Evolutionary conservation across 2,888 invertebrate species (phyloP), one percentile per base, ranked within the genome.

Genomic region (Apocheima hispidaria): DNA sequence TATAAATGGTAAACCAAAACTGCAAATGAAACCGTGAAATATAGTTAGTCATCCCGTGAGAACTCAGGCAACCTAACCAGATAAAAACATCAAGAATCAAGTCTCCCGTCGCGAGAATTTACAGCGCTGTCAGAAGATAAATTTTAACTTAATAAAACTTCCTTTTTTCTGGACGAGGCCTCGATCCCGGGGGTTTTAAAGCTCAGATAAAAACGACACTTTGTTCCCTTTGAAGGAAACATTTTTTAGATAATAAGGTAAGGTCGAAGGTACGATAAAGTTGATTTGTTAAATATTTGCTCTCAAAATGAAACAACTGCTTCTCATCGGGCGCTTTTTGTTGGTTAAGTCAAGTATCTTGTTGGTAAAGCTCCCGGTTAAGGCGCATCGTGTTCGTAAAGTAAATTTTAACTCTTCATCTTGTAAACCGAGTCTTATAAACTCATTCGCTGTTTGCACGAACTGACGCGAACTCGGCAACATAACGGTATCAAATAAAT

Each of bases 71-170:
- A 14, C 23, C 48, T 58, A 43, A 54, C 49, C 56, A 44, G 51
- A 60, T 63, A 48, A 58, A 26, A 51, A 41, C 46, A 48, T 46
- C 35, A 44, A 23, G 41, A 48, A 48, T 41, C 35, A 35, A 21
- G 56, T 51, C 46, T 52, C 49, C 30, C 16, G 50, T 46, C 48
- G 21, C 52, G 38, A 30, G 50, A 63, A 58, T 57, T 56, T 54
- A 64, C 65, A 67, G 58, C 51, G 50, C 53, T 51, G 60, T 54
- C 57, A 44, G 51, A 35, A 63, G 58, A 43, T 61, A 66, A 58
- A 63, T 66, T 69, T 66, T 65, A 66, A 69, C 65, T 65, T 65
- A 60, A 67, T 65, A 67, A 69, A 67, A 69, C 50, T 67, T 63
- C 51, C 23, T 44, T 23, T 58, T 55, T 65, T 62, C n/a, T 62